Evolutionary conservation across 1,140 invertebrate genomes (phyloP).

Genomic region (Oryctes rhinoceros): DNA sequence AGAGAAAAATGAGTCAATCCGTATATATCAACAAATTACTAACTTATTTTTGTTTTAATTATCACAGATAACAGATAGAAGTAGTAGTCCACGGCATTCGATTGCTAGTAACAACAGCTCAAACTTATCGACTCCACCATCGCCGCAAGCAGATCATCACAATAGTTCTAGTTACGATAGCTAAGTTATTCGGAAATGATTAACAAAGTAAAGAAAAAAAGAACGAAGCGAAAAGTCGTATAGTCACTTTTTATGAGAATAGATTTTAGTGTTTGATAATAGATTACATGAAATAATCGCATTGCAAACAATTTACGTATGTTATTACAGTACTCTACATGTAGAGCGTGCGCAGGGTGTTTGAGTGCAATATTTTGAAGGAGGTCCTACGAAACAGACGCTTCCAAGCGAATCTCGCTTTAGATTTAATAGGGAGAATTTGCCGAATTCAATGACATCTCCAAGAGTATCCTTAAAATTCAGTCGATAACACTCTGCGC

Average conservation of each 20-base stretch:
- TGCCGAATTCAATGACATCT: background rate
- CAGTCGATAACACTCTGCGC: conserved; percentile 41
- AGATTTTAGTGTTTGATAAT: conserved; percentile 40
- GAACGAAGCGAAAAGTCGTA: conserved; percentile 3
- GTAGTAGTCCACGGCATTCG: conserved; percentile 71
- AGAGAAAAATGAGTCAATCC: no score
- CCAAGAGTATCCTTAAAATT: background rate
- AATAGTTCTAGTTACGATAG: conserved; percentile 74
- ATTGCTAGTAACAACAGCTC: conserved; percentile 85
- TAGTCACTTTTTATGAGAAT: conserved; percentile 34
- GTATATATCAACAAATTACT: background rate
- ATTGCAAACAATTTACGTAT: conserved; percentile 34
- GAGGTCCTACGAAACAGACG: background rate
- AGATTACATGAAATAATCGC: conserved; percentile 40
- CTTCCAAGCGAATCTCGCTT: background rate
- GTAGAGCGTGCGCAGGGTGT: conserved; percentile 41
- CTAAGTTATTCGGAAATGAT: conserved; percentile 51
- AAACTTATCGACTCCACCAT: conserved; percentile 80
- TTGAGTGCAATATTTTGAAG: conserved; percentile 36
- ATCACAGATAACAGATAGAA: conserved; percentile 56
- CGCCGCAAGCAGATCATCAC: conserved; percentile 75
- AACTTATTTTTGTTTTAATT: conserved; percentile 23
- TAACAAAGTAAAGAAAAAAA: conserved; percentile 6
- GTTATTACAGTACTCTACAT: conserved; percentile 38
- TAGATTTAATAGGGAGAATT: conserved; percentile 36